These are phyloP conservation scores for Vandiemenella viatica DNA, from an alignment of 2,888 invertebrate species.

Conservation along the genomic window DNA sequence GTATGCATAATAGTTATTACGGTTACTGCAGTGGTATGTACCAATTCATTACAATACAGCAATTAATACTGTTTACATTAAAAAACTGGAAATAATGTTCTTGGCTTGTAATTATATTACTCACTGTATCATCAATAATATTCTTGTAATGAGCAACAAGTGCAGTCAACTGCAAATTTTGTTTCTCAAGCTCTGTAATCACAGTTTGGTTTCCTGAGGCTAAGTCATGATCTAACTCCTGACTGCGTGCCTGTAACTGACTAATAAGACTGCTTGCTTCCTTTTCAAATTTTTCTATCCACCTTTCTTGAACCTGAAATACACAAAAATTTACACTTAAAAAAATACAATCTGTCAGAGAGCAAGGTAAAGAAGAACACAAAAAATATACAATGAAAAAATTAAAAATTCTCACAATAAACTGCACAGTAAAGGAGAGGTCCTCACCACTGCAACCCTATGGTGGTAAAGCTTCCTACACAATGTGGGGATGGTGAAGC, in stretches of 20 bases:
- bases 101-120: no score
- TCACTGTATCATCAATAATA: slow-evolving; percentile 62
- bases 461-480: no score
- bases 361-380: no score
- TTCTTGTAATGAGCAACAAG: slow-evolving; percentile 50
- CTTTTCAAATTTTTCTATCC: slow-evolving; percentile 24
- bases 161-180: slow-evolving; percentile 47
- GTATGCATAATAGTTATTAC: no score
- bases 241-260: slow-evolving; percentile 23
- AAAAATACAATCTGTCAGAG: no score
- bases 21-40: no score
- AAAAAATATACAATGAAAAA: no score
- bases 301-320: slow-evolving; percentile 20
- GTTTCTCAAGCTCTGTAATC: slow-evolving; percentile 36
- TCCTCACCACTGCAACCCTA: no score
- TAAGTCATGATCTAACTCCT: slow-evolving; percentile 18
- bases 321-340: background rate
- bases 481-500: no score
- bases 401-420: no score
- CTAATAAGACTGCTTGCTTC: slow-evolving; percentile 21
- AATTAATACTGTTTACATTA: background rate
- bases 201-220: slow-evolving; percentile 16
- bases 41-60: no score
- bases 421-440: no score
- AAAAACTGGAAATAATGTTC: background rate